Percentiles rank a stretch among this genome's conserved stretches.
phyloP scores from a whole-genome alignment of 1,140 invertebrate species.

The Luehdorfia chinensis region DNA sequence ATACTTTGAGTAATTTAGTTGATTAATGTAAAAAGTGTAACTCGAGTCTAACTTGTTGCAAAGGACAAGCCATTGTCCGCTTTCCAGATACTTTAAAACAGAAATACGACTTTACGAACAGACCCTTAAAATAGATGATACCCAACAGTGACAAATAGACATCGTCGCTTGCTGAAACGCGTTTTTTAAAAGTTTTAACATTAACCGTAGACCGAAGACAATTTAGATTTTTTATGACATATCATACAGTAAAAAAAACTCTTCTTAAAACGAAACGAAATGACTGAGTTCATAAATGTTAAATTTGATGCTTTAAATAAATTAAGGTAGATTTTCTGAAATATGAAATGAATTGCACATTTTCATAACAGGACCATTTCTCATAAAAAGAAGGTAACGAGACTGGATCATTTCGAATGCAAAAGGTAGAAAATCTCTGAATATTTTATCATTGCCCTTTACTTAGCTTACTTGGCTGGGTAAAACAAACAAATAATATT shows the following conservation, averaged over 20 bases:
- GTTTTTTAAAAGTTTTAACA: constrained; percentile 23
- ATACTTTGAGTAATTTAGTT: constrained; percentile 36
- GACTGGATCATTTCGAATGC: constrained; percentile 35
- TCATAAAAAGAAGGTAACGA: constrained; percentile 34
- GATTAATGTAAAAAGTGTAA: constrained; percentile 55
- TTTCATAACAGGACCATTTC: constrained; percentile 20
- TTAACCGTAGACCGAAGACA: constrained; percentile 11
- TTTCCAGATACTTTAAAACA: constrained; percentile 42
- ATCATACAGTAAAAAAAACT: not conserved
- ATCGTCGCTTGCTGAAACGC: constrained; percentile 30
- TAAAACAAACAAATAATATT: constrained; percentile 6
- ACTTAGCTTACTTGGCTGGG: not conserved
- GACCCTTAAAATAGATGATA: constrained; percentile 38
- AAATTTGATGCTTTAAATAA: constrained; percentile 5
- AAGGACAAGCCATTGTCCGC: constrained; percentile 46
- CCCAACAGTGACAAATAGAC: constrained; percentile 35
- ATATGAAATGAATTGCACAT: constrained; percentile 14
- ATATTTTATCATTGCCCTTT: constrained; percentile 37
- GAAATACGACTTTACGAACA: constrained; percentile 37
- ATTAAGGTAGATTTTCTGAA: constrained; percentile 6
- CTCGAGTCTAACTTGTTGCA: constrained; percentile 56
- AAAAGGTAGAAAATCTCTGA: constrained; percentile 33
- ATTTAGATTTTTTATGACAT: constrained; percentile 11
- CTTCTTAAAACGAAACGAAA: not conserved
- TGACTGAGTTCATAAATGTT: constrained; percentile 9